These are phyloP conservation scores for Coecobrya sp. DNA, from an alignment of 2,888 invertebrate genomes.

Conservation along the genomic window DNA sequence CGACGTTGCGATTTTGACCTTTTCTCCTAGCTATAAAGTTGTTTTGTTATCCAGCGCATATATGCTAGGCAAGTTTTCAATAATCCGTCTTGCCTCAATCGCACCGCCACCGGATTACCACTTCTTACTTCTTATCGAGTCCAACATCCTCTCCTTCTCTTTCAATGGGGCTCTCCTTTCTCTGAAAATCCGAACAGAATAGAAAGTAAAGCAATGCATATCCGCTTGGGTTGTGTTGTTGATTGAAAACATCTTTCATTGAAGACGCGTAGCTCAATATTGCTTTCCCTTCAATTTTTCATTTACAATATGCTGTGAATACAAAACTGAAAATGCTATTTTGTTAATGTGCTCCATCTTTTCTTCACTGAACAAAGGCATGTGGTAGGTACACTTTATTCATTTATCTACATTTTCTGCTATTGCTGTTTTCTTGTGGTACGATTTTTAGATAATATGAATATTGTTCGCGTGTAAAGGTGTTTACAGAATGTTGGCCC, in stretches of 20 bases:
- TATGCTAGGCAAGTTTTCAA: conserved; percentile 25
- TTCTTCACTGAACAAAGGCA: neutral
- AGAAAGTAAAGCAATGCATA: neutral
- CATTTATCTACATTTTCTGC: no score
- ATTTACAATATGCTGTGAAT: conserved; percentile 8
- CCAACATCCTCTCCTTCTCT: neutral
- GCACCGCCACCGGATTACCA: conserved; percentile 1
- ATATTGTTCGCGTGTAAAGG: conserved; percentile 2
- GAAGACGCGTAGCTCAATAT: neutral
- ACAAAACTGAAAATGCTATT: neutral
- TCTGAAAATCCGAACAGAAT: neutral
- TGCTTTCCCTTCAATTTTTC: conserved; percentile 26
- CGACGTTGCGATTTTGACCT: conserved; percentile 45
- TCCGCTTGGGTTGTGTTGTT: neutral
- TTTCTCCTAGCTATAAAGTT: conserved; percentile 26
- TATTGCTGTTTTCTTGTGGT: no score
- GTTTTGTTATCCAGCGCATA: neutral
- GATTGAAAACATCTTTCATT: conserved; percentile 26
- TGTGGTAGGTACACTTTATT: neutral
- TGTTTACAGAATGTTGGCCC: conserved; percentile 6
- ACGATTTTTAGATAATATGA: no score
- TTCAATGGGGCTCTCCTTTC: neutral
- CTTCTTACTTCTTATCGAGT: neutral
- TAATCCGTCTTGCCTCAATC: conserved; percentile 49
- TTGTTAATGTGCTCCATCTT: neutral